Evolutionary conservation across 2,888 invertebrate genomes (phyloP).

Genomic region (Caenorhabditis sp.): DNA sequence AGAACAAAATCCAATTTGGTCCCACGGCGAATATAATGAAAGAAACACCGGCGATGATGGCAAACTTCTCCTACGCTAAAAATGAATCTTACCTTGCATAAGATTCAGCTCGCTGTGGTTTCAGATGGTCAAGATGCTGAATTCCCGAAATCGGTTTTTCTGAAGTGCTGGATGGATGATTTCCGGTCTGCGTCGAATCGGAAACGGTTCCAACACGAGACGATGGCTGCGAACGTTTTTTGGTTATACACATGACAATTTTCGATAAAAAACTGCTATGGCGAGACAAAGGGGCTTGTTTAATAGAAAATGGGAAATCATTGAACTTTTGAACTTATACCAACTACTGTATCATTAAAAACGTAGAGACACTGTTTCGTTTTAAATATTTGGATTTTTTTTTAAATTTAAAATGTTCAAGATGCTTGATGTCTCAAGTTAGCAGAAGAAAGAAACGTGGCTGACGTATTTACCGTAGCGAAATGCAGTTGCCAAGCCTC

Average conservation of each 20-base stretch:
- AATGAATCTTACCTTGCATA: constrained; percentile 59
- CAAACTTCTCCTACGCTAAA: neutral
- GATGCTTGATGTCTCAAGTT: neutral
- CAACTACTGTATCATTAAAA: neutral
- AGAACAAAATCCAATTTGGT: constrained; percentile 54
- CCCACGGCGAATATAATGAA: constrained; percentile 16
- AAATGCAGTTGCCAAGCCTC: neutral
- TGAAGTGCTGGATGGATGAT: constrained; percentile 3
- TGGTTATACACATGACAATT: constrained; percentile 56
- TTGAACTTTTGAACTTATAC: neutral
- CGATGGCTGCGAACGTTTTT: constrained; percentile 63
- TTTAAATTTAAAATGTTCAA: too few relatives aligned
- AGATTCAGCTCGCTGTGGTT: constrained; percentile 56
- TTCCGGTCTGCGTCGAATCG: constrained; percentile 33
- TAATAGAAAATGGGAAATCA: neutral
- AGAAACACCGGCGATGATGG: constrained; percentile 11
- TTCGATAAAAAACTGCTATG: neutral
- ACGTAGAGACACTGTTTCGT: neutral
- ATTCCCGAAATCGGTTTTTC: constrained; percentile 50
- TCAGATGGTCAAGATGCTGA: constrained; percentile 63
- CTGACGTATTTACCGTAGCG: neutral
- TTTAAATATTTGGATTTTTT: too few relatives aligned
- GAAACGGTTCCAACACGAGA: constrained; percentile 17
- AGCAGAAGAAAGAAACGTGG: constrained; percentile 1
- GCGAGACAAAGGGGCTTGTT: neutral